phyloP scores from a whole-genome alignment of 1,140 invertebrate species.

The Coptotermes formosanus region DNA sequence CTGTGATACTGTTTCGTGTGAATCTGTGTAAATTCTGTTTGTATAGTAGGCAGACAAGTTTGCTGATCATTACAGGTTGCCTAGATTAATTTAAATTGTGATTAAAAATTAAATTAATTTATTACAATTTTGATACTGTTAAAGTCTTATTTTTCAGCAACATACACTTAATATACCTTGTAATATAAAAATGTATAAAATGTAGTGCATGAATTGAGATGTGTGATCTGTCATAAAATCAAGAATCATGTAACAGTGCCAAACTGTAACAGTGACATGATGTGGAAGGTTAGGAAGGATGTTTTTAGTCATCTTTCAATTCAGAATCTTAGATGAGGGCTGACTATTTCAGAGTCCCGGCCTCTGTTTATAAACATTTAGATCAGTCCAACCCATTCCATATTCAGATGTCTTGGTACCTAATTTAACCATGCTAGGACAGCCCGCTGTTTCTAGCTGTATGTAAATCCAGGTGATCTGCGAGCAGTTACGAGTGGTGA shows the following conservation, averaged over 20 bases:
- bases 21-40: neutral
- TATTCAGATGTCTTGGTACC: neutral
- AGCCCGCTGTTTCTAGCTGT: neutral
- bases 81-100: neutral
- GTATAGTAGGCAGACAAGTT: neutral
- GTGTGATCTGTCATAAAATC: neutral
- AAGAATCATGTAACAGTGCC: neutral
- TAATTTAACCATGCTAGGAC: neutral
- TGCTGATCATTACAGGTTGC: neutral
- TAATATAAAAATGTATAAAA: neutral
- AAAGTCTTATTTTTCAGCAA: neutral
- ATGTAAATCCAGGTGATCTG: too few species aligned
- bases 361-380: neutral
- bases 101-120: neutral
- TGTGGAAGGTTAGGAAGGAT: neutral
- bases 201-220: neutral
- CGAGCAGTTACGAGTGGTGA: too few species aligned
- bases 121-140: neutral
- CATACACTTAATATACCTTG: neutral
- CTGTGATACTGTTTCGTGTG: neutral
- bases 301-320: neutral
- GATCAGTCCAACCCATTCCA: neutral
- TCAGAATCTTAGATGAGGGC: neutral
- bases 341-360: neutral
- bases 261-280: neutral